Evolutionary conservation across 1,140 invertebrate species (phyloP), one percentile per base, ranked within the genome.

Genomic region (Drosophila pachea): DNA sequence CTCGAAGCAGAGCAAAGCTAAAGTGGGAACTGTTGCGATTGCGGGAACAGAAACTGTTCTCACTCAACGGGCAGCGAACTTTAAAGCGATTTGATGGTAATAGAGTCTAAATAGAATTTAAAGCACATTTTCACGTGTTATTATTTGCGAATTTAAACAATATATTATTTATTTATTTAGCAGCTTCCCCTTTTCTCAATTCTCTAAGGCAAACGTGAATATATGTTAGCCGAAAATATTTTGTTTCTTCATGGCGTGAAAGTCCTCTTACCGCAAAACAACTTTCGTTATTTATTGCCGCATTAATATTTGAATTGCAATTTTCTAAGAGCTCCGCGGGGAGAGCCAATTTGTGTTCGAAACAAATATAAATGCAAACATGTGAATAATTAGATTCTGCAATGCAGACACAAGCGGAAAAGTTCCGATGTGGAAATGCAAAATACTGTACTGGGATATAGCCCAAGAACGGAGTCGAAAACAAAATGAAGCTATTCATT

Each of bases 371-470:
- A 62, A 54, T 54, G 22, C 64, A 67, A 48, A 54, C 45, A 47
- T 38, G 42, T 49, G 16, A 49, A 14, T 68, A 61, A 68, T 68
- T 54, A 62, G 50, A 33, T 42, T 48, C 62, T 48, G 43, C 11
- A 29, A 7, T 16, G 16, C 63, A 52, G 38, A 50, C 32, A 60
- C 16, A 33, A 50, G 58, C 63, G 64, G 59, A 3, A 22, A 22
- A 22, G 22, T 22, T 22, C 22, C 22, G 22, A 22, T 73, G 69
- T 64, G 59, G 73, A 73, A 59, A 61, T 53, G 64, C 69, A 53
- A 69, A 73, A 77, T 42, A 54, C 36, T 52, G 35, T 22, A 7
- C 2, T 32, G 40, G 42, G 11, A 42, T 58, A 38, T 9, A 52
- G 12, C 9, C 40, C 6, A 42, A 14, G 40, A 7, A 6, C 12